Evolutionary conservation across 2,113 vertebrate genomes (phyloP).

Genomic region (Lipotes vexillifer): DNA sequence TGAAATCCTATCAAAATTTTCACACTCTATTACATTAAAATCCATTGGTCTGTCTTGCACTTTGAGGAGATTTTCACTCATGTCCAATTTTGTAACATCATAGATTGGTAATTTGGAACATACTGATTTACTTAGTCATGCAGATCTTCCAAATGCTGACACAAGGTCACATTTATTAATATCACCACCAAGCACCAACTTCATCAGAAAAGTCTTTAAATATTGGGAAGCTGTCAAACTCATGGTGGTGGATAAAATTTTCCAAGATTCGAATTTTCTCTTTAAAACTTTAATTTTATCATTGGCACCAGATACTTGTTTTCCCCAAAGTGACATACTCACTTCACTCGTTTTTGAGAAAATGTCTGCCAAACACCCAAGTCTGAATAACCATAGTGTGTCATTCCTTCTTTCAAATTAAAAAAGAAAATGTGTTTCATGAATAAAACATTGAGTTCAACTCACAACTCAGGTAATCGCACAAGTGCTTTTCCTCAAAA

Average conservation of each 20-base stretch:
- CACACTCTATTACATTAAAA: not conserved
- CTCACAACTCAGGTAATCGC: not conserved
- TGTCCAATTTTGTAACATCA: not conserved
- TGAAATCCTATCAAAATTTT: not conserved
- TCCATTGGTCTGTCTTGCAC: not conserved
- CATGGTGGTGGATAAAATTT: not conserved
- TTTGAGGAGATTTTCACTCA: not conserved
- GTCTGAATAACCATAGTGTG: not conserved
- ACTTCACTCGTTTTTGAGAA: slow-evolving; percentile 32
- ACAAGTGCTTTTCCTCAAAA: not conserved
- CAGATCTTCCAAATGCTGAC: not conserved
- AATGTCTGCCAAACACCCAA: not conserved
- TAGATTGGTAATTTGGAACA: not conserved
- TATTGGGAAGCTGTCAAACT: not conserved
- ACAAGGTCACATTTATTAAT: slow-evolving; percentile 4
- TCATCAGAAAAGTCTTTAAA: slow-evolving; percentile 35
- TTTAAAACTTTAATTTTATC: slow-evolving; percentile 28
- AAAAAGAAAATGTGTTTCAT: not conserved
- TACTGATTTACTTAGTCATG: not conserved
- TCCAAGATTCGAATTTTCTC: slow-evolving; percentile 30
- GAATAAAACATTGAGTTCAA: not conserved
- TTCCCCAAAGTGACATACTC: slow-evolving; percentile 5
- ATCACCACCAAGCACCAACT: not conserved
- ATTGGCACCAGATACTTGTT: not conserved
- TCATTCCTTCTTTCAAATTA: not conserved